phyloP scores from a whole-genome alignment of 2,113 vertebrate species.

The Girardinichthys multiradiatus region DNA sequence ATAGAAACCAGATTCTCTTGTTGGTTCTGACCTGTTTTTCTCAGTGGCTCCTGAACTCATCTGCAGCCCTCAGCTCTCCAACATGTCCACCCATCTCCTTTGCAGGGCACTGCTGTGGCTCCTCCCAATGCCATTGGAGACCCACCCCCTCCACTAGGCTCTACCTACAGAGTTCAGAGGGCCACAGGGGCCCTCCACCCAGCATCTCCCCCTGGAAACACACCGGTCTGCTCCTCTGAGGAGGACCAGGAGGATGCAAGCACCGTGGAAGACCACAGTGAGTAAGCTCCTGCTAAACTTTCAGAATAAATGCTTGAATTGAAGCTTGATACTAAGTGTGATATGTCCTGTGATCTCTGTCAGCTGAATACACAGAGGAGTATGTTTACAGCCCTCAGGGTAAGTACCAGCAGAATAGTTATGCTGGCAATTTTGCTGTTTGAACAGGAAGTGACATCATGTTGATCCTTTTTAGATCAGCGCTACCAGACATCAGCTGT shows the following conservation, averaged over 20 bases:
- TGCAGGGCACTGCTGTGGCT: conserved; percentile 36
- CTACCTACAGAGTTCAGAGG: conserved; percentile 60
- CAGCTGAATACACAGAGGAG: conserved; percentile 87
- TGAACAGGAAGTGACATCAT: not conserved
- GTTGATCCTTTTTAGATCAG: conserved; percentile 76
- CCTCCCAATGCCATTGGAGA: conserved; percentile 29
- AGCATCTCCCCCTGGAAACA: conserved; percentile 34
- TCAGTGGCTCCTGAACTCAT: no score
- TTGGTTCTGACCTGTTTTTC: not conserved
- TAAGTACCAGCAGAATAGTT: conserved; percentile 40
- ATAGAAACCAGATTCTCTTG: no score
- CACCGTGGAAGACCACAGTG: conserved; percentile 61
- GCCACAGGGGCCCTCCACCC: conserved; percentile 26
- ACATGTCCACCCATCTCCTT: not conserved
- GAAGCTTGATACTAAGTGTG: not conserved
- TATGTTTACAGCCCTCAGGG: conserved; percentile 85
- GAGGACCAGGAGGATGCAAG: conserved; percentile 68
- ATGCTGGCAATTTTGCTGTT: not conserved
- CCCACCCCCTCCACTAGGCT: conserved; percentile 15
- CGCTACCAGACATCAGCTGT: conserved; percentile 82
- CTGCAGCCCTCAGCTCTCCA: no score
- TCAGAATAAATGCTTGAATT: not conserved
- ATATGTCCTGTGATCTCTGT: not conserved
- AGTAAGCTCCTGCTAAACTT: conserved; percentile 10
- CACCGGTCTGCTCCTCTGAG: conserved; percentile 56